These are phyloP conservation scores for Temnothorax rugatulus DNA, from an alignment of 2,888 invertebrate genomes.

Conservation along the genomic window DNA sequence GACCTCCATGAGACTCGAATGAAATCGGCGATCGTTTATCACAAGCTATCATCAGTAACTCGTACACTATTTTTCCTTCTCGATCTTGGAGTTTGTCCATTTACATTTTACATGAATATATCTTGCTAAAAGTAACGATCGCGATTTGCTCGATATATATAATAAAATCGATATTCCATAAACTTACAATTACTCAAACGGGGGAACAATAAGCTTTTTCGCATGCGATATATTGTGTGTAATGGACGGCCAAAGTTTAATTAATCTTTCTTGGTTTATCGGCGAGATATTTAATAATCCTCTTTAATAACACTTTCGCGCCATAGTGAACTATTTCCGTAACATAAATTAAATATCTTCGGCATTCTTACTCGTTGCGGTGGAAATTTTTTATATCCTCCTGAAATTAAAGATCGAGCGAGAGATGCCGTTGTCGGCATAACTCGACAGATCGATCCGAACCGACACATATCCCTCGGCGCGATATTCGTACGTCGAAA, in stretches of 20 bases:
- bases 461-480: conserved; percentile 27
- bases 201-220: background rate
- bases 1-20: conserved; percentile 42
- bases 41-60: conserved; percentile 25
- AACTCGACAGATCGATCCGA: conserved; percentile 33
- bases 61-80: conserved; percentile 26
- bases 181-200: background rate
- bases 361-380: background rate
- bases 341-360: conserved; percentile 39
- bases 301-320: background rate
- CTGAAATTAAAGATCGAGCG: conserved; percentile 2
- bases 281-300: background rate
- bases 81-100: conserved; percentile 33
- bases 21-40: conserved; percentile 58
- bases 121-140: conserved; percentile 6
- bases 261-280: background rate
- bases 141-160: conserved; percentile 11
- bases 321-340: conserved; percentile 24
- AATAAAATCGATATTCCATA: background rate
- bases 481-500: conserved; percentile 24
- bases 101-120: conserved; percentile 55
- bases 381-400: conserved; percentile 3
- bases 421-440: background rate
- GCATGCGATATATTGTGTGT: background rate
- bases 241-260: background rate